Evolutionary conservation across 1,140 invertebrate species (phyloP), one percentile per base, ranked within the genome.

Genomic region (Pseudomyrmex dendroicus): DNA sequence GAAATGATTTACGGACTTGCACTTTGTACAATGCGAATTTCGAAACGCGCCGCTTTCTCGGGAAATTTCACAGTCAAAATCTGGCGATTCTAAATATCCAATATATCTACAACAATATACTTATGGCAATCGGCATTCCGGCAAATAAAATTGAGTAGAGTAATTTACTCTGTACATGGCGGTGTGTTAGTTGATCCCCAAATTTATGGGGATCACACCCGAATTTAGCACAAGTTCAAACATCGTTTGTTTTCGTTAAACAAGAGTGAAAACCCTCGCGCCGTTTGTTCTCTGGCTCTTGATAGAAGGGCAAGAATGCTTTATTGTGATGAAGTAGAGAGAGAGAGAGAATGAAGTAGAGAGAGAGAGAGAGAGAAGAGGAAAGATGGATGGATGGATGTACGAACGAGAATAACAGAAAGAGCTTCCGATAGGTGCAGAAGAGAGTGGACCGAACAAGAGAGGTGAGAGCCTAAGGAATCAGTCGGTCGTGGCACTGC

Each of bases 341-440:
- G 56, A 52, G n/a, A 1, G 50, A 68, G 22, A 1, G 1, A 1
- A 1, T 0, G 1, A 22, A n/a, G n/a, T n/a, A n/a, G n/a, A n/a
- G n/a, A 20, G 20, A 1, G 15, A 46, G 35, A 7, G 15, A 46
- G 59, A 22, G 48, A 46, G 50, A 61, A 10, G 74, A 73, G 20
- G 20, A 0, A 0, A 20, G 0, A 20, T 20, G 20, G 67, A 83
- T 46, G 54, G 57, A 66, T 15, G 52, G 50, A 61, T 15, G 52
- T 44, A 61, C 22, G 72, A 82, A 61, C 67, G 68, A 77, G 84
- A 80, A 67, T 74, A 78, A 86, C 54, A 56, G 63, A 84, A 61
- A 67, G 80, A 80, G 59, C 50, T 80, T 73, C 56, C 20, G 76
- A 48, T 56, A 73, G 74, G 57, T 68, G 74, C 3, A 25, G 25